These are phyloP conservation scores for Calcarius lapponicus DNA, from an alignment of 2,797 vertebrate species.

Conservation along the genomic window DNA sequence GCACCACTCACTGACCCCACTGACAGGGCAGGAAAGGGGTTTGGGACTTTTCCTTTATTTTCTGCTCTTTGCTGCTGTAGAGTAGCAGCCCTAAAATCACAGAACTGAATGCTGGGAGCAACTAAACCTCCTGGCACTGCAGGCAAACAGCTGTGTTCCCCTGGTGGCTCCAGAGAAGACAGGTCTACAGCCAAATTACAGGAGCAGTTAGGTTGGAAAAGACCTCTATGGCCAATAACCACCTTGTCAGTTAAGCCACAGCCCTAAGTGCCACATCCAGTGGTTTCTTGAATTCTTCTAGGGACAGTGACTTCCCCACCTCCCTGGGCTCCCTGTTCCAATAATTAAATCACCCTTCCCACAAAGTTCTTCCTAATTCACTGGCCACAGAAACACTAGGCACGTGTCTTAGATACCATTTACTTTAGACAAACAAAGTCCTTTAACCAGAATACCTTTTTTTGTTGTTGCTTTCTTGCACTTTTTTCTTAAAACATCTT, in stretches of 20 bases:
- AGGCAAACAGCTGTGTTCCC: not conserved
- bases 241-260: not conserved
- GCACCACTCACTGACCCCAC: not conserved
- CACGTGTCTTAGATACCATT: not conserved
- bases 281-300: not conserved
- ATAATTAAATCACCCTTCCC: not conserved
- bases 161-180: not conserved
- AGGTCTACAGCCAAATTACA: not conserved
- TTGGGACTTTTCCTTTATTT: not conserved
- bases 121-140: not conserved
- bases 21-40: not conserved
- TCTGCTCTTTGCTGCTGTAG: not conserved
- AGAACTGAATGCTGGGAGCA: not conserved
- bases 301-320: not conserved
- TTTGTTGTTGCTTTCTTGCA: not conserved
- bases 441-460: not conserved
- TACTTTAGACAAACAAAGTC: not conserved
- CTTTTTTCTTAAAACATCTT: not conserved
- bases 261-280: not conserved
- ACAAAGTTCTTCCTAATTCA: not conserved
- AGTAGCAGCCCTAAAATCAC: not conserved
- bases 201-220: not conserved
- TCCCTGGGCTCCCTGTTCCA: not conserved
- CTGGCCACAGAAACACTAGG: not conserved
- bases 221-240: too few species aligned